A percentile compares a stretch with the other conserved stretches of the same genome.
These are phyloP conservation scores for Desmodus rotundus DNA, from an alignment of 2,113 vertebrate genomes.

Conservation along the genomic window DNA sequence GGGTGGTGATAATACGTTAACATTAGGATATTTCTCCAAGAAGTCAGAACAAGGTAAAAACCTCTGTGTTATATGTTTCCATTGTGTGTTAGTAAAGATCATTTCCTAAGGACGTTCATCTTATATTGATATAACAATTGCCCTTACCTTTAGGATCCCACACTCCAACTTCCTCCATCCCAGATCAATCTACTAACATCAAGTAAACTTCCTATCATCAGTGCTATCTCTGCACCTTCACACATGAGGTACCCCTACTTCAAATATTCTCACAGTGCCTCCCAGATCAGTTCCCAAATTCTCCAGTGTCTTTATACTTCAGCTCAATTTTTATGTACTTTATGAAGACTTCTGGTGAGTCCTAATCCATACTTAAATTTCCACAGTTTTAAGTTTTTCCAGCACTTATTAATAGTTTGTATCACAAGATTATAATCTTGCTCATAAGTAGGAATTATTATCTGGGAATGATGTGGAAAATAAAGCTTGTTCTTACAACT, in stretches of 20 bases:
- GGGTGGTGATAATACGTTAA: background rate
- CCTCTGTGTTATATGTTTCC: background rate
- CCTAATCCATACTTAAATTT: background rate
- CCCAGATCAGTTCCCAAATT: background rate
- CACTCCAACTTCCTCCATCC: background rate
- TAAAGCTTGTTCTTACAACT: background rate
- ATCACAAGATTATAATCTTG: background rate
- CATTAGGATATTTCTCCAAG: background rate
- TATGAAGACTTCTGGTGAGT: background rate
- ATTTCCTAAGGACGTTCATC: background rate
- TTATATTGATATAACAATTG: background rate
- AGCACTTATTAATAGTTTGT: background rate
- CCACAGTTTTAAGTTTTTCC: background rate
- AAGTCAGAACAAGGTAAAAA: slow-evolving; percentile 18
- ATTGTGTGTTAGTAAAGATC: background rate
- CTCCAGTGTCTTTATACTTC: background rate
- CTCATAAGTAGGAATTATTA: background rate
- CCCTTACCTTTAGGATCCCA: background rate
- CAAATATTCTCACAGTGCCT: background rate
- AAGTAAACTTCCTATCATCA: background rate
- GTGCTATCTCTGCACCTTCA: background rate
- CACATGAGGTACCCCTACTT: background rate
- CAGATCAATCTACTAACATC: background rate
- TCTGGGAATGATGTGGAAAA: background rate
- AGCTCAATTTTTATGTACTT: background rate